Base-by-base conservation (phyloP, 2,888 invertebrate genomes). In the Temnothorax unifasciatus region DNA sequence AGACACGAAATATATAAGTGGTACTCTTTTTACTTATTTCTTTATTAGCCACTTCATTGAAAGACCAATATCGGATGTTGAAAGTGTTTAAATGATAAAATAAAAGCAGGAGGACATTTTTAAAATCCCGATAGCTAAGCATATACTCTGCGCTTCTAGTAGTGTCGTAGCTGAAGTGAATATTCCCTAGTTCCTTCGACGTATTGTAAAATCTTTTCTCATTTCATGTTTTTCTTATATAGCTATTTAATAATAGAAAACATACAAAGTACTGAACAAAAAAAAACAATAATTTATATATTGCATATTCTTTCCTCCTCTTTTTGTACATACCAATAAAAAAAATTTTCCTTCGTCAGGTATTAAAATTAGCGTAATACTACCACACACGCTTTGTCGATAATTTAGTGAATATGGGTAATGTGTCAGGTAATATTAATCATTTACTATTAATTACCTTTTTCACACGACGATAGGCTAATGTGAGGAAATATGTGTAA, bases 231-330 rank as follows among this genome's bases (percentile, higher is more conserved):
- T 83, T 86, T 83, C 85, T 81, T 87, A 44, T 64, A 64, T 66
- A 89, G 85, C 83, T 87, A 90, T 77, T 88, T 85, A 89, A 88
- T 87, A 85, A 87, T 82, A 85, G 76, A 87, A 79, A 76, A 85
- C 85, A 79, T 82, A 79, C 86, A 86, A 88, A 83, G 83, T 85
- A 86, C 86, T 81, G 75, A 76, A n/a, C n/a, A 83, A 82, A 88
- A 87, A 90, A 29, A 69, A 85, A 87, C 88, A 89, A 91, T 92
- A 71, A 89, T 92, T 90, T 91, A 88, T 92, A 92, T 92, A 90
- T 88, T 86, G 87, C 74, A 59, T 21, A 89, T 89, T 90, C 68
- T 88, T 87, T 88, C 75, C 81, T 86, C 77, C 86, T 87, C 88
- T 88, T 90, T 91, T 90, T 91, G 91, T 91, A 91, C 85, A 91